These are phyloP conservation scores for Spongilla lacustris DNA, from an alignment of 37 sponge, comb jelly and placozoan genomes.

Conservation along the genomic window DNA sequence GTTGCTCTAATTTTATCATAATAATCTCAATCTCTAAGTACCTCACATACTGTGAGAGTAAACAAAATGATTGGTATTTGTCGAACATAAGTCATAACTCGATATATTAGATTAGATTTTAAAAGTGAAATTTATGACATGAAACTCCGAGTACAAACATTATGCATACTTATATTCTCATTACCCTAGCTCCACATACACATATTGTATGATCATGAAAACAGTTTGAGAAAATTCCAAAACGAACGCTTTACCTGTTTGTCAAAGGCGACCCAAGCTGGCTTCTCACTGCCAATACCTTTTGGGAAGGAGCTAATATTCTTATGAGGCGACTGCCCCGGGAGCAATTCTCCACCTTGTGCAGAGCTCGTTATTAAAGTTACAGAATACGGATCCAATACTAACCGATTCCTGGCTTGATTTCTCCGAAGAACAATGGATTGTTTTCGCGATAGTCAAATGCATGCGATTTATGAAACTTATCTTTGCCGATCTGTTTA, in stretches of 20 bases:
- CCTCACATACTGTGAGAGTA: too few relatives aligned
- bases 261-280: slow-evolving; percentile 99
- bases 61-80: too few relatives aligned
- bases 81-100: too few relatives aligned
- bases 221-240: background rate
- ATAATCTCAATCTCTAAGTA: too few relatives aligned
- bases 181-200: background rate
- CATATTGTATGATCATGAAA: background rate
- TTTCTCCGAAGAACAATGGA: slow-evolving; percentile 72
- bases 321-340: slow-evolving; percentile 59
- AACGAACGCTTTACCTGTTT: slow-evolving; percentile 80
- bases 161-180: too few relatives aligned
- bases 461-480: slow-evolving; percentile 92
- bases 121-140: too few relatives aligned
- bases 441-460: slow-evolving; percentile 90
- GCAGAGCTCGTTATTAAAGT: background rate
- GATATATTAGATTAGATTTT: too few relatives aligned
- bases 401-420: slow-evolving; percentile 89
- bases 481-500: slow-evolving; percentile 75
- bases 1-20: too few relatives aligned
- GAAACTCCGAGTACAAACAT: too few relatives aligned
- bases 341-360: slow-evolving; percentile 73
- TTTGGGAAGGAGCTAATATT: slow-evolving; percentile 82
- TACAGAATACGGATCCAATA: background rate
- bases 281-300: slow-evolving; percentile 79